Conservation (phyloP, 2,797 vertebrate species). For the Avahi laniger region DNA sequence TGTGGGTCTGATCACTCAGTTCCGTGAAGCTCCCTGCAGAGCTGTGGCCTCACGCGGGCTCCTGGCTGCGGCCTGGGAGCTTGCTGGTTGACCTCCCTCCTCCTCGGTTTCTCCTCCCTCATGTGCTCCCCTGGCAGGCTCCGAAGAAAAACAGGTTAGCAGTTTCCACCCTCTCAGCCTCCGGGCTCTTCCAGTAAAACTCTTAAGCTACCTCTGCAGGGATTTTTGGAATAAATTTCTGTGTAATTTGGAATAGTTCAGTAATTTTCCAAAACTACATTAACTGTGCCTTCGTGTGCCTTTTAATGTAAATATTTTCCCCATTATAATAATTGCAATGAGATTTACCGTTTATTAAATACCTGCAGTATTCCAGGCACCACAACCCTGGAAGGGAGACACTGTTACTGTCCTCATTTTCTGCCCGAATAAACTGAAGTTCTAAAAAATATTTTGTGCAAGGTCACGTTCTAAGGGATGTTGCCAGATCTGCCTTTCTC, state of each 20-base stretch:
- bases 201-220: neutral
- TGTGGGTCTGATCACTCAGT: neutral
- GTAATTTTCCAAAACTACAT: slow-evolving; percentile 71
- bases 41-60: accelerated
- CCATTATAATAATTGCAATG: slow-evolving; percentile 44
- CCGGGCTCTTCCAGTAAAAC: neutral
- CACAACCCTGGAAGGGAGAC: neutral
- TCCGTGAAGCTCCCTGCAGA: neutral
- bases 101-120: neutral
- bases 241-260: slow-evolving; percentile 54
- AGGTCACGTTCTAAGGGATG: slow-evolving; percentile 2
- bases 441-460: slow-evolving; percentile 11
- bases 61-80: neutral
- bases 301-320: slow-evolving; percentile 68
- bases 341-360: slow-evolving; percentile 44
- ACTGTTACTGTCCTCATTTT: slow-evolving; percentile 16
- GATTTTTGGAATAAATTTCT: slow-evolving; percentile 39
- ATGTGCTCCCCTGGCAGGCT: accelerated
- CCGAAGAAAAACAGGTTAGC: neutral
- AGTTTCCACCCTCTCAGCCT: neutral
- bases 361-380: neutral
- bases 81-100: accelerated
- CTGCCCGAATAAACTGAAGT: slow-evolving; percentile 26
- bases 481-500: neutral
- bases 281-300: slow-evolving; percentile 12